These are phyloP conservation scores for Sturnira hondurensis DNA, from an alignment of 2,113 vertebrate genomes.

Conservation along the genomic window DNA sequence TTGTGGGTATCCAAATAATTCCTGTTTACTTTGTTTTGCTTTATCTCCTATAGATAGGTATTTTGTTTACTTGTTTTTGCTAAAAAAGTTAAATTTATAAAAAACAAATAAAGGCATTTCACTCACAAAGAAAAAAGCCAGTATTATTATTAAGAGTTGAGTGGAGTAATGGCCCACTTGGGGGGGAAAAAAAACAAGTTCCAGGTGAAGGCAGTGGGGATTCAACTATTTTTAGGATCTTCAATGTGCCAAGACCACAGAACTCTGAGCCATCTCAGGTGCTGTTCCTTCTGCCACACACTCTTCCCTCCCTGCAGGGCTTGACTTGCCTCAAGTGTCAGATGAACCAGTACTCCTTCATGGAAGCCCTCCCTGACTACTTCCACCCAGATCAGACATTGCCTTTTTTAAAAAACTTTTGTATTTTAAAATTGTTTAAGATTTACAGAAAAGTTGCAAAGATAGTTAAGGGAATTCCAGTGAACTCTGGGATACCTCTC, in stretches of 20 bases:
- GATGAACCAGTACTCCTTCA: neutral
- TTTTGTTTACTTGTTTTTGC: neutral
- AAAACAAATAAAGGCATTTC: neutral
- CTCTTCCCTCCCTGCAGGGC: neutral
- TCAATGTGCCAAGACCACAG: neutral
- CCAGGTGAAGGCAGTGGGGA: neutral
- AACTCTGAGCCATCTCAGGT: neutral
- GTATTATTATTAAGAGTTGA: neutral
- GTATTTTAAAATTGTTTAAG: neutral
- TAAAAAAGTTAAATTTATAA: neutral
- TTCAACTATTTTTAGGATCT: neutral
- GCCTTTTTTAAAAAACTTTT: neutral
- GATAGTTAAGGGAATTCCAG: neutral
- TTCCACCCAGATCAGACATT: neutral
- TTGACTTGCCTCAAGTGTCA: neutral
- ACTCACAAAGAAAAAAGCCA: neutral
- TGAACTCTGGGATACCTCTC: neutral
- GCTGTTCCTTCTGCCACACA: neutral
- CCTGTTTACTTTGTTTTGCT: neutral
- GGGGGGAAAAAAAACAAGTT: neutral
- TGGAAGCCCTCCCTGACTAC: neutral
- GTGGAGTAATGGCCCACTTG: neutral
- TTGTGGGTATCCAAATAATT: neutral
- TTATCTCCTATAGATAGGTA: neutral
- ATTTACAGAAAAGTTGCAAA: neutral